These are phyloP conservation scores for Prinia subflava DNA, from an alignment of 2,113 vertebrate species.

Conservation along the genomic window DNA sequence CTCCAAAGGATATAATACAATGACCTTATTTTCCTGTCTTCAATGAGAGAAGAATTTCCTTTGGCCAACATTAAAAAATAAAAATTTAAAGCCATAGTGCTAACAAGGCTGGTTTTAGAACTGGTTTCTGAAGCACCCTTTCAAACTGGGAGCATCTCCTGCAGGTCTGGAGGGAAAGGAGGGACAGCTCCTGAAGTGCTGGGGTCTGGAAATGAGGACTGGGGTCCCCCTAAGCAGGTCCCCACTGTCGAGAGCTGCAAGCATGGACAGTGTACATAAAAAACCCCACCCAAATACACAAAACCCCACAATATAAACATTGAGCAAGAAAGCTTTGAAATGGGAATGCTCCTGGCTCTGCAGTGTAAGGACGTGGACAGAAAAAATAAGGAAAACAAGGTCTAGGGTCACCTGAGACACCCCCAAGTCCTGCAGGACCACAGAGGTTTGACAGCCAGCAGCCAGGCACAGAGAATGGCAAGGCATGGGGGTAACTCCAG, in stretches of 20 bases:
- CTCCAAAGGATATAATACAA: slow-evolving; percentile 50
- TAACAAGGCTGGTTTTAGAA: not conserved
- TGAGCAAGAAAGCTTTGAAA: not conserved
- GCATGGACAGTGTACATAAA: not conserved
- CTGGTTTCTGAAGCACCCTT: not conserved
- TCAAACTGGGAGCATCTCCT: not conserved
- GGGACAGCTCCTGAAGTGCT: not conserved
- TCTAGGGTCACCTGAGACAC: not conserved
- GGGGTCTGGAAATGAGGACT: not conserved
- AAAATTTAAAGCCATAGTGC: slow-evolving; percentile 4
- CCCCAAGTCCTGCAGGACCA: not conserved
- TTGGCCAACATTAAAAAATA: not conserved
- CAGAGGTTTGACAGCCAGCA: not conserved
- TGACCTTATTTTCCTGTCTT: slow-evolving; percentile 62
- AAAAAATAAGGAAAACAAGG: not conserved
- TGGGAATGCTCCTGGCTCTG: not conserved
- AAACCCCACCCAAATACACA: not conserved
- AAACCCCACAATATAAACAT: not conserved
- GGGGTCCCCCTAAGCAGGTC: not conserved
- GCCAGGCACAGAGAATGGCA: not conserved
- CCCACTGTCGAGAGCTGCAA: not conserved
- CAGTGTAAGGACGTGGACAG: not conserved
- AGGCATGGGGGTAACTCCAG: not conserved
- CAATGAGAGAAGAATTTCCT: slow-evolving; percentile 45
- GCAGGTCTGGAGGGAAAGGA: not conserved